phyloP scores from a whole-genome alignment of 2,797 vertebrate genomes.

The Sciurus vulgaris region DNA sequence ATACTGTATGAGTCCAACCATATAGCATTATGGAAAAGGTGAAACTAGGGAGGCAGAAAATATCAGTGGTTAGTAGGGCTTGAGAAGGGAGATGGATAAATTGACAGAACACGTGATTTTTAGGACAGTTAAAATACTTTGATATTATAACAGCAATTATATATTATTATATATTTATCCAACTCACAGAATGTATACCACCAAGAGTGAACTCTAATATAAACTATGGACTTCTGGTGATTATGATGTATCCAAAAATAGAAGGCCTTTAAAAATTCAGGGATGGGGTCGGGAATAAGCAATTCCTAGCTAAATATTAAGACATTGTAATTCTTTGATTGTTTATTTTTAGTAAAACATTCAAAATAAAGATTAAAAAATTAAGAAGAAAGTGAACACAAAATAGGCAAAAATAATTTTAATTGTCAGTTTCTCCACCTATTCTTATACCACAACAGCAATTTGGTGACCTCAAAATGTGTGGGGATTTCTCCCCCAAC shows the following conservation, averaged over 20 bases:
- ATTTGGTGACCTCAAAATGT: background rate
- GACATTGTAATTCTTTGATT: background rate
- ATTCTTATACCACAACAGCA: background rate
- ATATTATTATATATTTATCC: background rate
- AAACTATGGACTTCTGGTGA: background rate
- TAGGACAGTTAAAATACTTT: background rate
- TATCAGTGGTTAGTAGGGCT: no score
- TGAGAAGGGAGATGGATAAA: background rate
- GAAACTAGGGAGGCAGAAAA: background rate
- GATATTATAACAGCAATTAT: background rate
- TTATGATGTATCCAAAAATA: background rate
- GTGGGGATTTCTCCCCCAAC: no score
- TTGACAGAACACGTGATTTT: background rate
- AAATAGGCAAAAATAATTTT: background rate
- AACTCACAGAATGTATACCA: background rate
- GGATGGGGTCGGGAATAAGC: rapidly evolving
- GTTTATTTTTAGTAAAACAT: background rate
- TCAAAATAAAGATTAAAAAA: background rate
- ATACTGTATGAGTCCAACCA: background rate
- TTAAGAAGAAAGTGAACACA: constrained; percentile 6
- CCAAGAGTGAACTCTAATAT: background rate
- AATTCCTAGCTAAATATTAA: background rate
- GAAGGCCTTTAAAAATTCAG: background rate
- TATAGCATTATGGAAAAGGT: background rate
- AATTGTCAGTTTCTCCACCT: background rate